These are phyloP conservation scores for Halcyon chelicuti DNA, from an alignment of 2,797 vertebrate genomes.

Conservation along the genomic window DNA sequence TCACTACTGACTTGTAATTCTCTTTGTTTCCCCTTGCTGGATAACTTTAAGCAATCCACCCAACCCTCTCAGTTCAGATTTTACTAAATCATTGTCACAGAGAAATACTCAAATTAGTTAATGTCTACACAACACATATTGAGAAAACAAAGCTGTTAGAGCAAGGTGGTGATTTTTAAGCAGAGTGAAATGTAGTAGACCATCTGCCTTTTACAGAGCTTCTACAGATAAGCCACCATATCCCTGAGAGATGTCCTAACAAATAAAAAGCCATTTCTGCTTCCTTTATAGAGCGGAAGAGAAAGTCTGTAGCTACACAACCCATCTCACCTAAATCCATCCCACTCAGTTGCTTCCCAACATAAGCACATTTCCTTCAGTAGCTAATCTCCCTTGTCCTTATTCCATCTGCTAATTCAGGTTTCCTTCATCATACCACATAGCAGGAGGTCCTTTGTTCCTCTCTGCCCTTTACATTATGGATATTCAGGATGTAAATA, in stretches of 20 bases:
- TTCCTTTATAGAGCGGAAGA: not conserved
- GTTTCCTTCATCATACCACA: not conserved
- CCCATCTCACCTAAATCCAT: not conserved
- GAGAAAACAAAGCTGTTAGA: not conserved
- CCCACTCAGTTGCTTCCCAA: not conserved
- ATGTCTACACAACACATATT: not conserved
- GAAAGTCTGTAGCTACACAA: not conserved
- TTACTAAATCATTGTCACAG: not conserved
- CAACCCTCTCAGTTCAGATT: not conserved
- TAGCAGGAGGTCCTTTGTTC: not conserved
- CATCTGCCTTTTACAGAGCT: not conserved
- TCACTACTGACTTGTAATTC: not conserved
- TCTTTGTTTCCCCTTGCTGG: not conserved
- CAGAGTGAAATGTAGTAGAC: not conserved
- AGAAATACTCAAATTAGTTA: not conserved
- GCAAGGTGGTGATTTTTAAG: not conserved
- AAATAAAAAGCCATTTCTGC: not conserved
- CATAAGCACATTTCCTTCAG: not conserved
- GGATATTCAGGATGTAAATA: not conserved
- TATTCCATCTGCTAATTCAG: not conserved
- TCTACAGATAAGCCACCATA: not conserved
- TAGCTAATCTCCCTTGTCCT: not conserved
- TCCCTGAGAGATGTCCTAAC: not conserved
- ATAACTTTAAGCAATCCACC: not conserved
- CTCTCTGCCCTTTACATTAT: not conserved